Base-by-base conservation (phyloP, 2,113 vertebrate genomes). In the Hiodon alosoides region DNA sequence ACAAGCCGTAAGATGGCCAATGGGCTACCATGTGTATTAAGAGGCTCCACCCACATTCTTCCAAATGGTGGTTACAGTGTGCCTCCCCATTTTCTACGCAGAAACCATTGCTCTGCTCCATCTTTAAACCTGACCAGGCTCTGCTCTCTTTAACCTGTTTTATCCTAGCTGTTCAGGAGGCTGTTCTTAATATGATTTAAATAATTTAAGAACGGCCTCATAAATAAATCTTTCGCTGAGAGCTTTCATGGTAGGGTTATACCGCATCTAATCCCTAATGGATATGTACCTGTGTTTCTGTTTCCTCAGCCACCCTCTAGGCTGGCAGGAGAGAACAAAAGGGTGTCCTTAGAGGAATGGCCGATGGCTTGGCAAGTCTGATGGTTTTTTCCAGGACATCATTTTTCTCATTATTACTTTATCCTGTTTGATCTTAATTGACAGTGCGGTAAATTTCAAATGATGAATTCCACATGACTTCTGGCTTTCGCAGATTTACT, bases 131-230 rank as follows among this genome's bases (percentile, higher is more conserved):
- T 31, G 31, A 31, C 31, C 82, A 81, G 82, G 80, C 86, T 82
- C 83, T 90, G 86, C 80, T 82, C 83, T 87, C 85, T 89, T 88
- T 90, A 86, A 89, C 87, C 88, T 85, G 84, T 80, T 81, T 87
- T 86, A 84, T 79, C 82, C 81, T 74, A 85, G 86, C 88, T 89
- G 86, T 88, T 31, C 46, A 16, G 84, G 87, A 84, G 85, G 86
- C 85, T 83, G 88, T 84, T 85, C 88, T 87, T 88, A 87, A 89
- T 91, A 89, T 86, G 84, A 88, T 91, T 88, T 90, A 85, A 90
- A 91, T 90, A 87, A 90, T 90, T 89, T 77, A 88, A 84, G 83
- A 68, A 7, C 9, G 9, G 46, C 64, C 64, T 66, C 46, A 17
- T 66, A 46, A 66, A 17, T 46, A 52, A 52, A 79, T 85, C 77